Percentiles rank a stretch among this genome's conserved stretches.
phyloP scores from a whole-genome alignment of 2,888 invertebrate species.

The Octodonta nipae region DNA sequence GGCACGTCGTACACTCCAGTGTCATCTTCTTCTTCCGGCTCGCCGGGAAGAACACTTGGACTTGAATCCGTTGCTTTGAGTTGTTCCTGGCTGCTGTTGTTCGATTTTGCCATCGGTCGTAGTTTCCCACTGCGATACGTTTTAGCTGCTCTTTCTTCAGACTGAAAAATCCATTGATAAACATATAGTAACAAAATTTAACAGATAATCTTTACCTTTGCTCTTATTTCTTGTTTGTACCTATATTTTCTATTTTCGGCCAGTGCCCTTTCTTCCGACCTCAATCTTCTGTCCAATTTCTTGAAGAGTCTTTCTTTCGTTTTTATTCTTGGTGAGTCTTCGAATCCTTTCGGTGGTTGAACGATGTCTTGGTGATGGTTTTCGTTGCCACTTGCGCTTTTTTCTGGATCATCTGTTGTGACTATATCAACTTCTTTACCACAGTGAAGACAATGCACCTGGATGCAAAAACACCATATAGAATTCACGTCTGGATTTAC shows the following conservation, averaged over 20 bases:
- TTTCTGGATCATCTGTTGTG: conserved; percentile 31
- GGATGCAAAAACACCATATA: no score
- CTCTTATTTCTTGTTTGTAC: conserved; percentile 59
- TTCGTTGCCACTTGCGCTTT: conserved; percentile 17
- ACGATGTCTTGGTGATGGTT: conserved; percentile 50
- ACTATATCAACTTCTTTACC: conserved; percentile 33
- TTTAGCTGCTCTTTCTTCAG: conserved; percentile 60
- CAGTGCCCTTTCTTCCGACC: conserved; percentile 63
- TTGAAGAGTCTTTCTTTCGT: conserved; percentile 53
- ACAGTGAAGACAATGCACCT: background rate
- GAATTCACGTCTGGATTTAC: no score
- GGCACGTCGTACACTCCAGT: conserved; percentile 64
- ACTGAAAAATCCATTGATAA: no score
- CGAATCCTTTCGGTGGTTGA: conserved; percentile 78
- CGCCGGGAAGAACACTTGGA: conserved; percentile 43
- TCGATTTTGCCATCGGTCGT: conserved; percentile 53
- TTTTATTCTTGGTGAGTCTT: conserved; percentile 55
- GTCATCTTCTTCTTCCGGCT: conserved; percentile 50
- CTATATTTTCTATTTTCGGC: conserved; percentile 45
- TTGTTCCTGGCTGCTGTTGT: conserved; percentile 57
- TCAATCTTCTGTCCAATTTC: conserved; percentile 58
- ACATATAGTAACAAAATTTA: no score
- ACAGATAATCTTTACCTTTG: conserved; percentile 45
- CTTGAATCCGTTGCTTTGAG: conserved; percentile 52
- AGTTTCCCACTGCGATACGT: conserved; percentile 34